Conservation (phyloP, 2,888 invertebrate species). For the Hydriomena furcata region DNA sequence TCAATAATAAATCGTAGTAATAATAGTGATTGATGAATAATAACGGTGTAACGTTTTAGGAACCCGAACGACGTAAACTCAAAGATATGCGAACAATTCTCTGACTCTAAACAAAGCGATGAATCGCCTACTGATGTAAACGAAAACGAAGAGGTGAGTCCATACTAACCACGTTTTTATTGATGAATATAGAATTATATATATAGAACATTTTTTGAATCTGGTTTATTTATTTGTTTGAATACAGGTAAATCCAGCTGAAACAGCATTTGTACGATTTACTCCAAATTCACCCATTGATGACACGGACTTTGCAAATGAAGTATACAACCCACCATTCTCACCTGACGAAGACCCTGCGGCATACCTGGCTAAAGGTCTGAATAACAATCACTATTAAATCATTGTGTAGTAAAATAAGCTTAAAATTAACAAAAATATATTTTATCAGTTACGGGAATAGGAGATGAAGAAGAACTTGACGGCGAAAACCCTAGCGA, state of each 20-base stretch:
- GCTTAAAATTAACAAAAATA: background rate
- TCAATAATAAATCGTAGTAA: background rate
- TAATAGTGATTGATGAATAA: background rate
- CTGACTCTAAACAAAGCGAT: constrained; percentile 63
- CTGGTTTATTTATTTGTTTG: constrained; percentile 6
- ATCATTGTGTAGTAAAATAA: too few relatives aligned
- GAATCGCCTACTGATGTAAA: constrained; percentile 44
- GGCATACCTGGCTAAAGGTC: constrained; percentile 62
- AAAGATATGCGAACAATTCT: constrained; percentile 72
- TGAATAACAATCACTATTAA: too few relatives aligned
- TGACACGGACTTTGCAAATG: constrained; percentile 90
- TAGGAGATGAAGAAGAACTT: constrained; percentile 41
- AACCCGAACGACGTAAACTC: constrained; percentile 64
- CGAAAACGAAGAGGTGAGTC: constrained; percentile 52
- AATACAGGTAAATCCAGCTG: constrained; percentile 84
- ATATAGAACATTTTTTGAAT: too few relatives aligned
- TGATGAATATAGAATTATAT: too few relatives aligned
- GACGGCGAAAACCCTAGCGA: constrained; percentile 63
- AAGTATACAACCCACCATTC: constrained; percentile 89
- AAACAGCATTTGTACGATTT: constrained; percentile 91
- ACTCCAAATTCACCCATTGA: constrained; percentile 86
- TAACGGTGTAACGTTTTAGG: constrained; percentile 45
- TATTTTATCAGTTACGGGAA: constrained; percentile 24
- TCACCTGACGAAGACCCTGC: constrained; percentile 73
- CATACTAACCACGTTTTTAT: background rate